phyloP scores from a whole-genome alignment of 2,797 vertebrate species.

The Tenualosa ilisha region DNA sequence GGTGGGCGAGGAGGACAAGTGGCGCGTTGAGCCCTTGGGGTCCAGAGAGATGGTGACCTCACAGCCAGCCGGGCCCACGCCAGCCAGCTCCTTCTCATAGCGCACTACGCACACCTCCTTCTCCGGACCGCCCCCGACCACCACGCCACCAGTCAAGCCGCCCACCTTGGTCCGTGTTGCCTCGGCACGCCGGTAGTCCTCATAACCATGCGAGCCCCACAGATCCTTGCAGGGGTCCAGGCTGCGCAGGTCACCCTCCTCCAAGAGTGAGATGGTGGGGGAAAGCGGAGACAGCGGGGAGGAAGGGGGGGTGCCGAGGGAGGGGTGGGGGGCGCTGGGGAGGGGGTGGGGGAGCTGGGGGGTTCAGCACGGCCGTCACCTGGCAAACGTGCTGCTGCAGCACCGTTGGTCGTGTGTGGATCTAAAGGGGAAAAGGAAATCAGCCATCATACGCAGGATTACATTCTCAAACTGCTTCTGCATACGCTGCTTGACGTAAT shows the following conservation, averaged over 20 bases:
- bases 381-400: constrained; percentile 72
- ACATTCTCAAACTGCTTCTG: neutral
- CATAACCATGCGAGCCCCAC: constrained; percentile 86
- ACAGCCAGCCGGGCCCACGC: constrained; percentile 71
- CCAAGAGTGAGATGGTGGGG: constrained; percentile 78
- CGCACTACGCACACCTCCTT: constrained; percentile 83
- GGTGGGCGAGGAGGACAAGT: constrained; percentile 74
- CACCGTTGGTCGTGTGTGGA: constrained; percentile 68
- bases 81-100: constrained; percentile 84
- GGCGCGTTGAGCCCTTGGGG: constrained; percentile 70
- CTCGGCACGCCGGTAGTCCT: constrained; percentile 84
- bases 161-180: constrained; percentile 79
- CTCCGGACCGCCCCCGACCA: constrained; percentile 71
- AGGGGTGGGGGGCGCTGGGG: constrained; percentile 70
- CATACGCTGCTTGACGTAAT: neutral
- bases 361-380: constrained; percentile 73
- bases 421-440: constrained; percentile 56
- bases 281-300: constrained; percentile 77
- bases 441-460: neutral
- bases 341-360: constrained; percentile 68
- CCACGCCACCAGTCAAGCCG: constrained; percentile 73
- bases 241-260: constrained; percentile 81
- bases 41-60: constrained; percentile 77
- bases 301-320: constrained; percentile 65
- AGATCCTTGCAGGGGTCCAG: constrained; percentile 81